Conservation (phyloP, 2,888 invertebrate species). For the Busseola fusca region DNA sequence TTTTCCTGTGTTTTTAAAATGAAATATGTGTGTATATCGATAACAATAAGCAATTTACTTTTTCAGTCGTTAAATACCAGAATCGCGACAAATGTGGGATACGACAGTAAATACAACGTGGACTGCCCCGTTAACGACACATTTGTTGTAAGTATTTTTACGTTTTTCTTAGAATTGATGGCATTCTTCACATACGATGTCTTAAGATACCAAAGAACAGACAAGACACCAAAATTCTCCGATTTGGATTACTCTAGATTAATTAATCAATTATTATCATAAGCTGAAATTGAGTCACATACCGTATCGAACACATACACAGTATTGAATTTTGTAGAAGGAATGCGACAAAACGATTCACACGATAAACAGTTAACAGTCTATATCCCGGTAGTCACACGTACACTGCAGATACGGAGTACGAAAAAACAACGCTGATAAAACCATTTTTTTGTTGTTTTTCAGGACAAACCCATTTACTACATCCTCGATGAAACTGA, state of each 20-base stretch:
- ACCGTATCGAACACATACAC: too few relatives aligned
- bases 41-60: neutral
- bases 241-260: neutral
- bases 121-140: constrained; percentile 18
- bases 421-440: neutral
- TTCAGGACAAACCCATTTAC: constrained; percentile 17
- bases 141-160: constrained; percentile 16
- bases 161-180: neutral
- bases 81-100: neutral
- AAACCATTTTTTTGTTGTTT: neutral
- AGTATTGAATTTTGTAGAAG: neutral
- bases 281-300: neutral
- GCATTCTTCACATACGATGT: neutral
- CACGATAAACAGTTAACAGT: neutral
- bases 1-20: constrained; percentile 1
- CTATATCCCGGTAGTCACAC: neutral
- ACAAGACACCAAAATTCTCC: neutral
- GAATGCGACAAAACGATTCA: neutral
- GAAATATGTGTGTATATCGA: too few relatives aligned
- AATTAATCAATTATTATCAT: neutral
- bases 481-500: constrained; percentile 4
- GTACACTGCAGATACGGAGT: neutral
- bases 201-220: neutral
- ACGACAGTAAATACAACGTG: neutral
- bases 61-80: constrained; percentile 10